Percentiles rank a stretch among this genome's conserved stretches.
Evolutionary conservation across 2,888 invertebrate genomes (phyloP).

Genomic region (Drosophila rellima): DNA sequence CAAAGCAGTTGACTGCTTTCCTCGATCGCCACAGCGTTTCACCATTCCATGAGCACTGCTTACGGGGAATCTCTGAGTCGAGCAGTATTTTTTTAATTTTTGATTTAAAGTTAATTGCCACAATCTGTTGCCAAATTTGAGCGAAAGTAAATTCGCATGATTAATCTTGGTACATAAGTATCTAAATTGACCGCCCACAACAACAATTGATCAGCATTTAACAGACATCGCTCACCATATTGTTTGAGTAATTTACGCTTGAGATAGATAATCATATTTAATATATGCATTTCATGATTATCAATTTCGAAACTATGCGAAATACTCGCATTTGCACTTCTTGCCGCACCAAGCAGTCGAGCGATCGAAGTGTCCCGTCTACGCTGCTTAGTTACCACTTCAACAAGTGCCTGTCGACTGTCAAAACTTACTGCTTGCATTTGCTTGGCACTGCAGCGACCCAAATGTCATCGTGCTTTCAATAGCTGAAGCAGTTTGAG

Average conservation of each 20-base stretch:
- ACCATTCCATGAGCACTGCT: no score
- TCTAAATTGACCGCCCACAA: conserved; percentile 33
- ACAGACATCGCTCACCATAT: background rate
- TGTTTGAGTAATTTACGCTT: background rate
- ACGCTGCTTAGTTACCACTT: conserved; percentile 9
- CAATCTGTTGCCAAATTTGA: conserved; percentile 66
- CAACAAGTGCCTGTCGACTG: conserved; percentile 12
- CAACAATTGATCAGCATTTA: conserved; percentile 8
- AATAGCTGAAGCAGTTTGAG: conserved; percentile 43
- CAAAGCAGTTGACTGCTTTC: background rate
- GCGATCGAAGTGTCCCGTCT: conserved; percentile 1
- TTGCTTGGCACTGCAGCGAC: conserved; percentile 30
- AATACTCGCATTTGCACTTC: conserved; percentile 10
- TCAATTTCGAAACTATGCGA: background rate
- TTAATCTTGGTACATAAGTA: conserved; percentile 48
- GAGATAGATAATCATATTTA: no score
- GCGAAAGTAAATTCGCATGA: conserved; percentile 62
- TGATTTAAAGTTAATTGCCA: conserved; percentile 53
- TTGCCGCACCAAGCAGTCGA: conserved; percentile 10
- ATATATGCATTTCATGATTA: background rate
- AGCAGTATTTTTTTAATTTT: conserved; percentile 1
- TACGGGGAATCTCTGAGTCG: background rate
- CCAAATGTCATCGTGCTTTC: conserved; percentile 59
- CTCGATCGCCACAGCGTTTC: no score
- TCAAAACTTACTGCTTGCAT: conserved; percentile 5